Percentiles rank a stretch among this genome's conserved stretches.
Conservation (phyloP, 2,797 vertebrate species). For the Cossypha dichroa region DNA sequence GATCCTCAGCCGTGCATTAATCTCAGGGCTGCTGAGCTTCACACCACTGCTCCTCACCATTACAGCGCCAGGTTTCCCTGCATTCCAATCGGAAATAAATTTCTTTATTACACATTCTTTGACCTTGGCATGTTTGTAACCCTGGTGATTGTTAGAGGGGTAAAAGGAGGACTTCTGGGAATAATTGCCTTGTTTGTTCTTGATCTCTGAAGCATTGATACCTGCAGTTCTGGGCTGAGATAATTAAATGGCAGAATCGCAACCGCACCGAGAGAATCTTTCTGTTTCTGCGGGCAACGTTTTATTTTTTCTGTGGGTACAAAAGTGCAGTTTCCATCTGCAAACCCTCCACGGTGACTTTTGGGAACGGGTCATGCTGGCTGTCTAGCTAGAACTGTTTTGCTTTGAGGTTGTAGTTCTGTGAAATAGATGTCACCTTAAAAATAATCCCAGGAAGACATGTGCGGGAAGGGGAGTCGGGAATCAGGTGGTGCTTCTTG, state of each 20-base stretch:
- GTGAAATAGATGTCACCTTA: neutral
- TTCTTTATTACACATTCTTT: slow-evolving; percentile 43
- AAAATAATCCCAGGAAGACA: neutral
- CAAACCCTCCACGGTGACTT: neutral
- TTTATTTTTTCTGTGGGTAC: slow-evolving; percentile 6
- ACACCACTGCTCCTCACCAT: slow-evolving; percentile 18
- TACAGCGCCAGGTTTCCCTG: neutral
- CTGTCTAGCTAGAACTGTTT: neutral
- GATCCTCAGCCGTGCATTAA: slow-evolving; percentile 28
- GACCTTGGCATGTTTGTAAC: slow-evolving; percentile 67
- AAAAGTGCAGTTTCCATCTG: slow-evolving; percentile 12
- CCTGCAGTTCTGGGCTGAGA: slow-evolving; percentile 65
- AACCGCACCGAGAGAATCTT: slow-evolving; percentile 12
- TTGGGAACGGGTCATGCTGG: neutral
- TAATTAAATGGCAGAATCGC: slow-evolving; percentile 68
- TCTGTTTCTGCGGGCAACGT: slow-evolving; percentile 13
- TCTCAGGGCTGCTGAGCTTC: neutral
- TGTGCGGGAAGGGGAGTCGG: neutral
- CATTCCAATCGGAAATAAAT: slow-evolving; percentile 60
- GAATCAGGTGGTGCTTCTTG: slow-evolving; percentile 45
- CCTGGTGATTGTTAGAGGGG: slow-evolving; percentile 47
- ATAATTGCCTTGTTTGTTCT: slow-evolving; percentile 67
- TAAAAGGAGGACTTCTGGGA: slow-evolving; percentile 57
- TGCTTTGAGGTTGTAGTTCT: neutral
- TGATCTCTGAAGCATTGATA: slow-evolving; percentile 60